These are phyloP conservation scores for Anadara kagoshimensis DNA, from an alignment of 1,140 invertebrate species.

Conservation along the genomic window DNA sequence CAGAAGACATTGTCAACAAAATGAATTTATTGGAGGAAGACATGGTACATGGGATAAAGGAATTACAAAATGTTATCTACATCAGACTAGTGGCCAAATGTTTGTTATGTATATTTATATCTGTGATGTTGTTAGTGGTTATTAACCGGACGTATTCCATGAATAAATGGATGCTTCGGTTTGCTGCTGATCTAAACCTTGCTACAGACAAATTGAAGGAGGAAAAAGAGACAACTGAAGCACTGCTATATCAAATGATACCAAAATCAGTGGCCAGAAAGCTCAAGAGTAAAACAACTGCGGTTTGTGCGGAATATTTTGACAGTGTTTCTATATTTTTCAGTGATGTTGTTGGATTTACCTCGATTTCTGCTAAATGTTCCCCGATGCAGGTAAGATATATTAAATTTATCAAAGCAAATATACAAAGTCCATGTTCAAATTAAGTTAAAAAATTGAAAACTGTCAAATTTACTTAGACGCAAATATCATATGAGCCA, in stretches of 20 bases:
- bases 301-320: constrained; percentile 44
- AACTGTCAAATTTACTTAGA: no score
- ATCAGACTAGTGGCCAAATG: no score
- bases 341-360: constrained; percentile 89
- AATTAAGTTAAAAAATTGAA: no score
- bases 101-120: constrained; percentile 9
- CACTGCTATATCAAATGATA: constrained; percentile 13
- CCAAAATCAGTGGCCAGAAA: constrained; percentile 7
- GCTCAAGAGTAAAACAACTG: not conserved
- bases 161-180: constrained; percentile 16
- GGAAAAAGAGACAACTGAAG: constrained; percentile 14
- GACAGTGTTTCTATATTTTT: constrained; percentile 82
- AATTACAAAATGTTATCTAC: no score
- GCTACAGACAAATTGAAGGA: constrained; percentile 16
- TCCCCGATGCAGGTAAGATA: constrained; percentile 78
- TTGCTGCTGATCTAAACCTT: constrained; percentile 7
- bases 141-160: constrained; percentile 13
- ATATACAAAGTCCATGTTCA: no score
- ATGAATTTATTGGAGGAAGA: no score
- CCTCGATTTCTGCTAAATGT: constrained; percentile 84
- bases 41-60: no score
- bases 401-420: no score
- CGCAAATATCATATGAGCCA: no score
- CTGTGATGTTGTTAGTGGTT: constrained; percentile 5
- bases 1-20: no score